Percentiles rank a stretch among this genome's conserved stretches.
These are phyloP conservation scores for Gymnocephalus cernua DNA, from an alignment of 2,113 vertebrate genomes.

Conservation along the genomic window DNA sequence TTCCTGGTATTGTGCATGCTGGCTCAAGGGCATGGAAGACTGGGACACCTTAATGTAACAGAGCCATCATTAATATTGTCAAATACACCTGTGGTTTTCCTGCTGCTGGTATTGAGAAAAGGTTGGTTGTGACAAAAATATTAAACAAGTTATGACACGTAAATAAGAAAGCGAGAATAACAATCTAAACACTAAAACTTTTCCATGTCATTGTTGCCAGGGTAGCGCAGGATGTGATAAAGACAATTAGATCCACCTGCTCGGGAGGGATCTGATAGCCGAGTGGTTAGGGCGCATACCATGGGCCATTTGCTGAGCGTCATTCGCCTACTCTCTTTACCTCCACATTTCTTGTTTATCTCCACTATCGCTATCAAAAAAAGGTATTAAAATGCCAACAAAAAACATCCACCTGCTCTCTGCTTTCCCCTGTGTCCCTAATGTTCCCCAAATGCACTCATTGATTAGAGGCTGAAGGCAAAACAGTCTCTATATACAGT, in stretches of 20 bases:
- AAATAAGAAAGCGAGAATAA: background rate
- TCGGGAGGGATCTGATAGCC: background rate
- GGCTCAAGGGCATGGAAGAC: conserved; percentile 1
- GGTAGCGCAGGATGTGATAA: conserved; percentile 36
- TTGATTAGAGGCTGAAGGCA: conserved; percentile 1
- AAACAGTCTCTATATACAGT: conserved; percentile 3
- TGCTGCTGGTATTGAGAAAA: conserved; percentile 1
- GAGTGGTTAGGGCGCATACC: too few species aligned
- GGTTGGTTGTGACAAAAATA: background rate
- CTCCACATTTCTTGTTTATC: too few species aligned
- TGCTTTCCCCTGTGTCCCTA: conserved; percentile 14
- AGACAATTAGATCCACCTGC: conserved; percentile 55
- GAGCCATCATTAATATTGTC: conserved; percentile 12
- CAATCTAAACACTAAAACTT: conserved; percentile 2
- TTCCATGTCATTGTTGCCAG: conserved; percentile 31
- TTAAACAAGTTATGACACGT: conserved; percentile 5
- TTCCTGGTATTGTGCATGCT: background rate
- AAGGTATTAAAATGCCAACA: too few species aligned
- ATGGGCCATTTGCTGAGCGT: too few species aligned
- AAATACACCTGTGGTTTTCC: conserved; percentile 5
- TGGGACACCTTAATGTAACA: conserved; percentile 7
- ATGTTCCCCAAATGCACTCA: background rate
- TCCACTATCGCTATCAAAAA: too few species aligned
- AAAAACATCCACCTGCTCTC: conserved; percentile 35
- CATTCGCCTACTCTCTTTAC: too few species aligned